These are phyloP conservation scores for Poeciliopsis paucimaculata DNA, from an alignment of 2,797 vertebrate species.

Conservation along the genomic window DNA sequence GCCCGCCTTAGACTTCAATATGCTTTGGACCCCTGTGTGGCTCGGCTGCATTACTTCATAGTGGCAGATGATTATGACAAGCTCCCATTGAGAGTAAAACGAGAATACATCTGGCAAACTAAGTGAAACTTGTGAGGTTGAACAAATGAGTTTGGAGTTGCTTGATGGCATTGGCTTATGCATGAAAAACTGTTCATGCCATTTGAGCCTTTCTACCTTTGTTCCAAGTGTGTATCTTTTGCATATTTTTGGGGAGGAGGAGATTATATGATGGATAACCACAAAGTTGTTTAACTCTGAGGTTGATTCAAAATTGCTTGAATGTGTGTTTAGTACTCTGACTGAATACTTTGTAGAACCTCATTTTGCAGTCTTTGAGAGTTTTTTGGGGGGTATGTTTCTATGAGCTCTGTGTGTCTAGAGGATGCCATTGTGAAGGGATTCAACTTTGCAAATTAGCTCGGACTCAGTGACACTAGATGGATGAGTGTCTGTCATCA, in stretches of 20 bases:
- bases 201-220: background rate
- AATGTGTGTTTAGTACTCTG: background rate
- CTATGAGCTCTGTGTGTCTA: background rate
- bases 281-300: background rate
- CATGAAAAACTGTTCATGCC: background rate
- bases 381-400: background rate
- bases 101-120: constrained; percentile 56
- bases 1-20: constrained; percentile 25
- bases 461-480: too few relatives aligned
- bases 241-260: background rate
- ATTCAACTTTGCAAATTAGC: background rate
- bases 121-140: constrained; percentile 23
- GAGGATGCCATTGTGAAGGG: background rate
- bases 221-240: constrained; percentile 6
- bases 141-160: constrained; percentile 27
- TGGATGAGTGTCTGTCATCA: too few relatives aligned
- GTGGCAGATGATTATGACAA: constrained; percentile 42
- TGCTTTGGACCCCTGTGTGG: constrained; percentile 26
- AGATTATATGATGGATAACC: background rate
- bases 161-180: constrained; percentile 10
- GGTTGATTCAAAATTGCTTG: background rate
- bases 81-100: constrained; percentile 35
- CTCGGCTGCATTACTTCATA: constrained; percentile 35
- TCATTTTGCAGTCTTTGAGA: too few relatives aligned
- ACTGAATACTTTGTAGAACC: background rate